phyloP scores from a whole-genome alignment of 2,113 vertebrate genomes.

The Paralichthys olivaceus region DNA sequence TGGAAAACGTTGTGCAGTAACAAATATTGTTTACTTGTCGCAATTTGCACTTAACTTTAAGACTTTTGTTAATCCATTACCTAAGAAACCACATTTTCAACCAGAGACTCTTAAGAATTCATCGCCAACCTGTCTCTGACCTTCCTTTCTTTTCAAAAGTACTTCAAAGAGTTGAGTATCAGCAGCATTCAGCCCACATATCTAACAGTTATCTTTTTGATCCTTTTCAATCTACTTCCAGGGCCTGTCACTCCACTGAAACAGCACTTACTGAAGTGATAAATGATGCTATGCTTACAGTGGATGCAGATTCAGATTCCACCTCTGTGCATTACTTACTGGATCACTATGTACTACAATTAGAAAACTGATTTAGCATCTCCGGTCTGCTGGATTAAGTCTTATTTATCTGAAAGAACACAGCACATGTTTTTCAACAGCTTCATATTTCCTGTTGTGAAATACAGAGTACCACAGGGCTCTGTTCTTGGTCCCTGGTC shows the following conservation, averaged over 20 bases:
- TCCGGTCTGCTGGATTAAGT: not conserved
- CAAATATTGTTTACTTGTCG: not conserved
- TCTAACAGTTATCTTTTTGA: not conserved
- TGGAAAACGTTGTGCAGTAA: not conserved
- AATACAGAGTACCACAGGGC: not conserved
- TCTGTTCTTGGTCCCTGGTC: not conserved
- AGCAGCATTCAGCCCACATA: not conserved
- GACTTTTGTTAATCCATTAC: not conserved
- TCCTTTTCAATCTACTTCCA: not conserved
- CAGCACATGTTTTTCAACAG: not conserved
- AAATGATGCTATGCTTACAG: not conserved
- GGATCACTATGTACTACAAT: no score
- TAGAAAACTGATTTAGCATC: not conserved
- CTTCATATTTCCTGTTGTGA: not conserved
- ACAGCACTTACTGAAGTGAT: not conserved
- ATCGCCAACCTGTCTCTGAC: not conserved
- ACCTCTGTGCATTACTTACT: not conserved
- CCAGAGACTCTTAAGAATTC: not conserved
- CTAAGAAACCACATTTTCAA: not conserved
- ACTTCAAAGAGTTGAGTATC: not conserved
- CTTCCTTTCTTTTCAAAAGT: not conserved
- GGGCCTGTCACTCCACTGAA: no score
- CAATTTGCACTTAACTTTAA: not conserved
- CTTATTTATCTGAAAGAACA: not conserved
- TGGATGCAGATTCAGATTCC: not conserved